These are phyloP conservation scores for Eupithecia insigniata DNA, from an alignment of 2,888 invertebrate species.

Conservation along the genomic window DNA sequence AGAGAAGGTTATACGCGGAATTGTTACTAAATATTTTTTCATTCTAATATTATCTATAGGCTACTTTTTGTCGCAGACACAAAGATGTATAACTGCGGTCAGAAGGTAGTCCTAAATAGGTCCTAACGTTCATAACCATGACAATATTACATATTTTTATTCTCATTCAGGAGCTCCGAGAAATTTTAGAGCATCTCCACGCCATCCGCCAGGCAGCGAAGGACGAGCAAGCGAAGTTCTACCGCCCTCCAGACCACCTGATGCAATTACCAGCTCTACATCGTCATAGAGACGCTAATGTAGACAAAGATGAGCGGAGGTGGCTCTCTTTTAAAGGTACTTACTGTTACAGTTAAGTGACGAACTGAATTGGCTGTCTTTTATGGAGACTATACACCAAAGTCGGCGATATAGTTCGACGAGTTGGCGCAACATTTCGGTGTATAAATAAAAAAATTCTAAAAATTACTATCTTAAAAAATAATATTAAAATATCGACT, in stretches of 20 bases:
- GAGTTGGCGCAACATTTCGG: neutral
- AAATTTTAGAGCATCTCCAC: constrained; percentile 71
- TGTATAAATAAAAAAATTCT: too few relatives aligned
- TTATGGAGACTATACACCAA: too few relatives aligned
- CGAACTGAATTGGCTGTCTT: too few relatives aligned
- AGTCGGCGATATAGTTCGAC: too few relatives aligned
- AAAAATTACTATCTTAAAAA: too few relatives aligned
- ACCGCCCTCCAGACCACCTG: constrained; percentile 67
- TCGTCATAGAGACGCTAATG: constrained; percentile 76
- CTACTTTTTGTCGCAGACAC: too few relatives aligned
- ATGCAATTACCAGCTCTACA: constrained; percentile 70
- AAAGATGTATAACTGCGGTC: too few relatives aligned
- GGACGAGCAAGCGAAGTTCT: constrained; percentile 63
- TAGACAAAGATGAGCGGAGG: constrained; percentile 76
- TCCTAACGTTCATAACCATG: neutral
- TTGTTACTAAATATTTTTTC: too few relatives aligned
- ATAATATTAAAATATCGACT: too few relatives aligned
- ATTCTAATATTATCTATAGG: too few relatives aligned
- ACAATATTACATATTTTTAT: neutral
- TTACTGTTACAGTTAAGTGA: neutral
- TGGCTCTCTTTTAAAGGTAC: constrained; percentile 80
- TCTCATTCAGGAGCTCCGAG: constrained; percentile 66
- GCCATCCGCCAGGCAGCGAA: constrained; percentile 72
- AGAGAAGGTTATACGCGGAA: too few relatives aligned
- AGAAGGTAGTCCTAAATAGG: too few relatives aligned